Evolutionary conservation across 2,888 invertebrate species (phyloP).

Genomic region (Aphrophora alni): DNA sequence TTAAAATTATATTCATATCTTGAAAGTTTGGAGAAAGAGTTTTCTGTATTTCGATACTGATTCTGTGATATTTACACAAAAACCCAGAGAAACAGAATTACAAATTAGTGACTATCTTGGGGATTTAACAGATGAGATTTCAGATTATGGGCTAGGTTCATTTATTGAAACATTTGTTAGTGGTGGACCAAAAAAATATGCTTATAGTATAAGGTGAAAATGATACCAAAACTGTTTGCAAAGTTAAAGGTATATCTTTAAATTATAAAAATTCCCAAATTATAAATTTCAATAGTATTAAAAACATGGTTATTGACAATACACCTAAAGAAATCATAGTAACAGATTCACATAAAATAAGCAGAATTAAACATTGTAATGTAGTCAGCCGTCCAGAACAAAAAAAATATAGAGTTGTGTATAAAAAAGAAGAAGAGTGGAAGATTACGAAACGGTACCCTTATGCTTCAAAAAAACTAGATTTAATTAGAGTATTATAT

Average conservation of each 20-base stretch:
- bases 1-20: too few relatives aligned
- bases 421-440: background rate
- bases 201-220: background rate
- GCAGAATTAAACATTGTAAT: background rate
- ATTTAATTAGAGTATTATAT: background rate
- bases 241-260: background rate
- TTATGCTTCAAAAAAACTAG: background rate
- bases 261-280: background rate
- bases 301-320: background rate
- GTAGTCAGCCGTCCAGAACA: background rate
- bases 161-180: too few relatives aligned
- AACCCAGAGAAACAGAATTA: too few relatives aligned
- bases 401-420: constrained; percentile 1
- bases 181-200: too few relatives aligned
- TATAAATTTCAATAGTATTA: background rate
- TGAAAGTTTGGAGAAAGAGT: too few relatives aligned
- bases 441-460: constrained; percentile 6
- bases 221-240: background rate
- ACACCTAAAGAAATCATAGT: background rate
- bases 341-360: background rate
- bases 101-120: too few relatives aligned
- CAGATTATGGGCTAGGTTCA: too few relatives aligned
- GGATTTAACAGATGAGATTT: too few relatives aligned
- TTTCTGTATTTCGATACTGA: too few relatives aligned
- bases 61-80: too few relatives aligned